phyloP scores from a whole-genome alignment of 1,140 invertebrate genomes.

The Atta cephalotes region DNA sequence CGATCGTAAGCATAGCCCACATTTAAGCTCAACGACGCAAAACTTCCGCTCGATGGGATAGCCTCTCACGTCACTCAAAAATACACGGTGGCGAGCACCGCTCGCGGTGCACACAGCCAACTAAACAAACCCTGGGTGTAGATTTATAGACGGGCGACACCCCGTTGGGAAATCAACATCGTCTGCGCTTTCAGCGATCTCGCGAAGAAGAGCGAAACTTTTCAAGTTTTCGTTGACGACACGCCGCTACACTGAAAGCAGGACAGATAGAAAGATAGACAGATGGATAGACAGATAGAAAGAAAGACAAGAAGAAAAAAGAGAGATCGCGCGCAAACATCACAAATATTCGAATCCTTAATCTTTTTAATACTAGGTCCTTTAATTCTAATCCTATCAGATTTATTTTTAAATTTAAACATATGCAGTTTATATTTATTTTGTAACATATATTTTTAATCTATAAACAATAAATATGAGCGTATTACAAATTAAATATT shows the following conservation, averaged over 20 bases:
- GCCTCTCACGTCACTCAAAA: slow-evolving; percentile 62
- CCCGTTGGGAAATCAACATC: slow-evolving; percentile 79
- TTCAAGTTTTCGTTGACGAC: slow-evolving; percentile 75
- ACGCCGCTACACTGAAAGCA: not conserved
- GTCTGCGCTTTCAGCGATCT: slow-evolving; percentile 71
- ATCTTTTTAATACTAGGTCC: too few species aligned
- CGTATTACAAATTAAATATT: not conserved
- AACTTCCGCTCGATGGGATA: slow-evolving; percentile 8
- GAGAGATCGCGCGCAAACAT: not conserved
- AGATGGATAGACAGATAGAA: not conserved
- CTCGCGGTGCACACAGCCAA: not conserved
- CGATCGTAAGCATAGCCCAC: slow-evolving; percentile 40
- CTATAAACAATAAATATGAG: not conserved
- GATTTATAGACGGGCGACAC: slow-evolving; percentile 79
- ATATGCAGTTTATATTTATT: not conserved
- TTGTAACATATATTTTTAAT: not conserved
- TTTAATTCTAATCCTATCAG: not conserved
- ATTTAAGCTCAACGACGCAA: slow-evolving; percentile 37
- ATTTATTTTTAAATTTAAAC: slow-evolving; percentile 13
- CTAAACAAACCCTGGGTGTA: slow-evolving; percentile 76
- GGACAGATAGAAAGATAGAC: not conserved
- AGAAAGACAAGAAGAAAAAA: not conserved
- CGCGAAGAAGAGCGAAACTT: slow-evolving; percentile 68
- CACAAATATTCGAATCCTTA: too few species aligned
- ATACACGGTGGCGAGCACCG: slow-evolving; percentile 53